These are phyloP conservation scores for Brenthis ino DNA, from an alignment of 2,888 invertebrate species.

Conservation along the genomic window DNA sequence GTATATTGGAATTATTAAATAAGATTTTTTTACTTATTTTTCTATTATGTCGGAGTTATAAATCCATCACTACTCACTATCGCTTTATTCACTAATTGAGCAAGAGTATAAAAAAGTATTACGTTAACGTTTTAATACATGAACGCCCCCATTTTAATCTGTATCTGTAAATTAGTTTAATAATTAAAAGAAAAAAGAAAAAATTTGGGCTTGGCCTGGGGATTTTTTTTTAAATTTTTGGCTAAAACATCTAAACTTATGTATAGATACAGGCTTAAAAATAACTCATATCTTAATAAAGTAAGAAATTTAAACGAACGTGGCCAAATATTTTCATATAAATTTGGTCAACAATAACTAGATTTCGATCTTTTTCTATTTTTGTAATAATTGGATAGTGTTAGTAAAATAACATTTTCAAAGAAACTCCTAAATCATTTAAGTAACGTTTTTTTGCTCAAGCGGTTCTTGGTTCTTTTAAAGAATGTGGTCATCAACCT, in stretches of 20 bases:
- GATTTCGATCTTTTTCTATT: conserved; percentile 2
- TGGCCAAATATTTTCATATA: conserved; percentile 5
- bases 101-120: too few species aligned
- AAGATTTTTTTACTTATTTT: too few species aligned
- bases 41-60: too few species aligned
- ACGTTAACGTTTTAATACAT: too few species aligned
- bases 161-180: conserved; percentile 13
- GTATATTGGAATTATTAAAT: too few species aligned
- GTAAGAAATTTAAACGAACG: neutral
- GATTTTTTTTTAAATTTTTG: too few species aligned
- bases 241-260: neutral
- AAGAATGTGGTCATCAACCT: neutral
- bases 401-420: too few species aligned
- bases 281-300: conserved; percentile 8
- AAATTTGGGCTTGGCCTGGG: too few species aligned
- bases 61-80: too few species aligned
- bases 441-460: neutral
- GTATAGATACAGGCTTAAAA: conserved; percentile 1
- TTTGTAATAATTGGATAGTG: neutral
- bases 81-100: too few species aligned
- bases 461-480: neutral
- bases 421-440: too few species aligned
- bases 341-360: neutral
- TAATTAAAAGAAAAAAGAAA: too few species aligned
- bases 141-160: neutral